These are phyloP conservation scores for Cyprinodon tularosa DNA, from an alignment of 2,113 vertebrate species.

Conservation along the genomic window DNA sequence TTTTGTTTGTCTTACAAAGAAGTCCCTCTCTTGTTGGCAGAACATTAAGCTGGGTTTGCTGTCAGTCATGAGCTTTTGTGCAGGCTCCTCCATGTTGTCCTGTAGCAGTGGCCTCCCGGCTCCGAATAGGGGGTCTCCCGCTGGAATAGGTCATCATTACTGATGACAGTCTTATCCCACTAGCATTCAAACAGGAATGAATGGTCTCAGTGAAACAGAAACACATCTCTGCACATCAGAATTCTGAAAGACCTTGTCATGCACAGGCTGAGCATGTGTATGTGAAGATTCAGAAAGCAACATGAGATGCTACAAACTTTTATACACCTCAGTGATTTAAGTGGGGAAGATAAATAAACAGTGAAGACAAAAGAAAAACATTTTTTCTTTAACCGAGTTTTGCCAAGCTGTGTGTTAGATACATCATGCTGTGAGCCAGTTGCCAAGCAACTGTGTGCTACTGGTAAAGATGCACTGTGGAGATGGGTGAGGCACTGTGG, in stretches of 20 bases:
- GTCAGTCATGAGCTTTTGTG: slow-evolving; percentile 76
- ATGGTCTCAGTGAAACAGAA: slow-evolving; percentile 82
- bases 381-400: slow-evolving; percentile 58
- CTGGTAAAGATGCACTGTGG: slow-evolving; percentile 50
- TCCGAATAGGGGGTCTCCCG: slow-evolving; percentile 73
- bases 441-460: slow-evolving; percentile 75
- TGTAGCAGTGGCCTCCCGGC: slow-evolving; percentile 83
- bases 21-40: slow-evolving; percentile 19
- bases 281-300: not conserved
- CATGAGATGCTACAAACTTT: slow-evolving; percentile 13
- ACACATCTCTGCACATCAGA: slow-evolving; percentile 86
- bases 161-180: slow-evolving; percentile 74
- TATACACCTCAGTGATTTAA: slow-evolving; percentile 17
- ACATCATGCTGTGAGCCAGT: slow-evolving; percentile 66
- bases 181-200: slow-evolving; percentile 72
- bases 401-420: slow-evolving; percentile 54
- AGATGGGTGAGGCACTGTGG: slow-evolving; percentile 43
- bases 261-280: slow-evolving; percentile 55
- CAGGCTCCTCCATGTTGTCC: slow-evolving; percentile 81
- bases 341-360: slow-evolving; percentile 47
- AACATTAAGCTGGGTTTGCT: slow-evolving; percentile 79
- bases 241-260: slow-evolving; percentile 79
- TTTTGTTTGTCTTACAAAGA: not conserved
- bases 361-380: slow-evolving; percentile 30
- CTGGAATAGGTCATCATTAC: slow-evolving; percentile 73